Evolutionary conservation across 2,113 vertebrate species (phyloP).

Genomic region (Isurus oxyrinchus): DNA sequence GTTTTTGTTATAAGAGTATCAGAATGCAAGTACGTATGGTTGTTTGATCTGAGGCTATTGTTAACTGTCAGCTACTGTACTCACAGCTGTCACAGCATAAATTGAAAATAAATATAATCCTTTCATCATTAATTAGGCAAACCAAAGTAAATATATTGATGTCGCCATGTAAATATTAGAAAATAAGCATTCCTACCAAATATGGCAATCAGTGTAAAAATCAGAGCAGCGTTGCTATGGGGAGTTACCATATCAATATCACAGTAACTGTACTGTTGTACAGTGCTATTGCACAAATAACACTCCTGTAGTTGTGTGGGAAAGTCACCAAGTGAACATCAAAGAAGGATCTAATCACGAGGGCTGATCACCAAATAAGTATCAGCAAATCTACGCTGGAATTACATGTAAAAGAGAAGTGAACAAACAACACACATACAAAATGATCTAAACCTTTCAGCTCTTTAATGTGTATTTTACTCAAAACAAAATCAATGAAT

Average conservation of each 20-base stretch:
- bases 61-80: background rate
- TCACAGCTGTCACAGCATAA: background rate
- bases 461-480: background rate
- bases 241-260: background rate
- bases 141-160: background rate
- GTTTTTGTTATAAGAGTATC: background rate
- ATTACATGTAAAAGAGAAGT: background rate
- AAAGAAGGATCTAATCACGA: background rate
- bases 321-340: background rate
- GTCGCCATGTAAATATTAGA: background rate
- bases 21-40: background rate
- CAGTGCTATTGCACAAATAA: background rate
- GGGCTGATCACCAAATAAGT: background rate
- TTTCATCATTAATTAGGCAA: background rate
- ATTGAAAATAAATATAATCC: background rate
- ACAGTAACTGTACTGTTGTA: background rate
- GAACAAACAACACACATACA: background rate
- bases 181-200: background rate
- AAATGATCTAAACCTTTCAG: background rate
- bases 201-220: background rate
- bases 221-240: background rate
- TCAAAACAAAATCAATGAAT: background rate
- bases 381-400: background rate
- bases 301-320: background rate
- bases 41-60: conserved; percentile 12